Base-by-base conservation (phyloP, 2,797 vertebrate genomes). In the Amblyraja radiata region DNA sequence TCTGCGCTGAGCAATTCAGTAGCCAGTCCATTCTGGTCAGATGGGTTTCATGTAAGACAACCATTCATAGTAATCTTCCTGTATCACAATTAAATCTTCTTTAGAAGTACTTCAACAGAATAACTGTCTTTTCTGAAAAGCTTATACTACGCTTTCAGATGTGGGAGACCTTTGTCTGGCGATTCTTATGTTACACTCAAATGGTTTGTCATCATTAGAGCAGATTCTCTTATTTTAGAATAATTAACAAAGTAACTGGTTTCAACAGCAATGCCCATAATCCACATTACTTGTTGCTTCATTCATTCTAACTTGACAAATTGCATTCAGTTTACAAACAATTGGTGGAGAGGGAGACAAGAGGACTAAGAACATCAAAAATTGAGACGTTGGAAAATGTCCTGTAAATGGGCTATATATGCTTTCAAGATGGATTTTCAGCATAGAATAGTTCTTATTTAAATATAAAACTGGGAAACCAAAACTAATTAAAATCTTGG, bases 91-190 rank as follows among this genome's bases (percentile, higher is more conserved):
- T 86, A 14, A 86, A 63, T 65, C 13, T 32, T n/a, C 11, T 28
- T 65, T 1, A 86, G 46, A 11, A 61, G 58, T 16, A 11, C 1
- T 63, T 63, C 58, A 86, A 18, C 58, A 86, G 28, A 86, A 86
- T 86, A 61, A 86, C 63, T 65, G 58, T 86, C 28, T 86, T 86
- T 86, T 86, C 14, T n/a, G 61, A 88, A 63, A 88, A 32, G 14
- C 61, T 88, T 65, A 32, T 65, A 36, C 28, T 13, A 88, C 4
- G n/a, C 61, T 61, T 7, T 65, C 13, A 65, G 14, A 32, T 61
- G 14, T 65, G 84, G 61, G 84, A 88, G 14, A 65, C n/a, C 28
- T 18, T 3, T 65, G 84, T 58, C 46, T 54, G 9, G 61, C 65
- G 14, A 65, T 86, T 63, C 28, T 65, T 86, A 36, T 86, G 83